A percentile compares a stretch with the other conserved stretches of the same genome.
These are phyloP conservation scores for Stenchaetothrips biformis DNA, from an alignment of 2,888 invertebrate species.

Conservation along the genomic window DNA sequence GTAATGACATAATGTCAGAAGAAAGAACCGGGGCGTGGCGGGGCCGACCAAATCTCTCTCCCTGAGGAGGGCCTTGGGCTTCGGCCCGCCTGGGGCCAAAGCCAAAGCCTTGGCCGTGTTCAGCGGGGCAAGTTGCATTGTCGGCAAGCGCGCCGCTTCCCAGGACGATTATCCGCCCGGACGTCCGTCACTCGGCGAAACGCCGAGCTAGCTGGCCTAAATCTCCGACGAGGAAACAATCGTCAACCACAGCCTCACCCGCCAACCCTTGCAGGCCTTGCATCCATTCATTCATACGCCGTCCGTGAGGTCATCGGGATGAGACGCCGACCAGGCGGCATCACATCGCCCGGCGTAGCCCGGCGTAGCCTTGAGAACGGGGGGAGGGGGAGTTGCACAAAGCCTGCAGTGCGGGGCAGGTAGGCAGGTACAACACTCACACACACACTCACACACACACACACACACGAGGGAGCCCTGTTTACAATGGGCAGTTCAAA, in stretches of 20 bases:
- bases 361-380: neutral
- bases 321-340: neutral
- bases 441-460: neutral
- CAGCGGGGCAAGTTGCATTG: neutral
- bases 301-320: neutral
- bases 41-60: neutral
- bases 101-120: neutral
- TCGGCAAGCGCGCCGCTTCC: neutral
- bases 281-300: neutral
- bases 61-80: too few species aligned
- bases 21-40: neutral
- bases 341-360: neutral
- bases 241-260: too few species aligned
- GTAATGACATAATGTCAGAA: slow-evolving; percentile 21
- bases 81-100: neutral
- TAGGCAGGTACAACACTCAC: neutral
- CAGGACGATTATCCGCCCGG: neutral
- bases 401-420: neutral
- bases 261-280: too few species aligned
- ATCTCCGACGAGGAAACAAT: too few species aligned
- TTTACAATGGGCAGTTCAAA: neutral
- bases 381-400: neutral
- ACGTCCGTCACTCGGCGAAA: neutral
- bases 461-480: too few species aligned
- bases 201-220: too few species aligned